phyloP scores from a whole-genome alignment of 2,113 vertebrate species.

The Ailurus styani region DNA sequence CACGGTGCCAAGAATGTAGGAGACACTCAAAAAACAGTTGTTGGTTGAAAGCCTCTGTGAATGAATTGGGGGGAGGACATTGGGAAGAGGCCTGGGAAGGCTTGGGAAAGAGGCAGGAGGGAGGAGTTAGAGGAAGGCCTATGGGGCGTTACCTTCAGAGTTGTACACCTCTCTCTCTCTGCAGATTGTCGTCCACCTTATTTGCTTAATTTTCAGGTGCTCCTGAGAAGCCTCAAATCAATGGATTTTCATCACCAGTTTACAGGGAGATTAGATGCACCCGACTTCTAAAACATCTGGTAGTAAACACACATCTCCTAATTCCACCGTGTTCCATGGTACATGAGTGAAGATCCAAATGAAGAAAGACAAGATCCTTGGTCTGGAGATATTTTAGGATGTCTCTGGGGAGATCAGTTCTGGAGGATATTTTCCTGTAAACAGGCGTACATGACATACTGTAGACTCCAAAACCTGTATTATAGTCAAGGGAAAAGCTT shows the following conservation, averaged over 20 bases:
- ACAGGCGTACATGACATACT: not conserved
- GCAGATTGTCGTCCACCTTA: not conserved
- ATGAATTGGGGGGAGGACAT: not conserved
- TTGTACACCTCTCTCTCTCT: no score
- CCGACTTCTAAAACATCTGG: slow-evolving; percentile 88
- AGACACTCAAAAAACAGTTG: not conserved
- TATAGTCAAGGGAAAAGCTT: not conserved
- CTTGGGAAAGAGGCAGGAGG: not conserved
- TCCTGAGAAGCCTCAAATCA: slow-evolving; percentile 90
- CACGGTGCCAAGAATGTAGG: not conserved
- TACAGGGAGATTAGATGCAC: slow-evolving; percentile 88
- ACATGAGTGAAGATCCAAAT: not conserved
- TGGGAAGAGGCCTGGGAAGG: not conserved
- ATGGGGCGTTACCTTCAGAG: not conserved
- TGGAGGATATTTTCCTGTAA: not conserved
- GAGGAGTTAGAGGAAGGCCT: not conserved
- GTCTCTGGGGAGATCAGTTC: not conserved
- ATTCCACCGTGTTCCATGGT: not conserved
- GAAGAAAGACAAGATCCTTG: not conserved
- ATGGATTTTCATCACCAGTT: slow-evolving; percentile 88
- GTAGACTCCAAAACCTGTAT: not conserved
- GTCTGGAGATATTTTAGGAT: not conserved
- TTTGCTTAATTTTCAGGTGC: slow-evolving; percentile 81
- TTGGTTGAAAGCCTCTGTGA: not conserved
- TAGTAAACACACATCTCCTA: slow-evolving; percentile 87